Conservation (phyloP, 1,140 invertebrate genomes). For the Eufriesea mexicana region DNA sequence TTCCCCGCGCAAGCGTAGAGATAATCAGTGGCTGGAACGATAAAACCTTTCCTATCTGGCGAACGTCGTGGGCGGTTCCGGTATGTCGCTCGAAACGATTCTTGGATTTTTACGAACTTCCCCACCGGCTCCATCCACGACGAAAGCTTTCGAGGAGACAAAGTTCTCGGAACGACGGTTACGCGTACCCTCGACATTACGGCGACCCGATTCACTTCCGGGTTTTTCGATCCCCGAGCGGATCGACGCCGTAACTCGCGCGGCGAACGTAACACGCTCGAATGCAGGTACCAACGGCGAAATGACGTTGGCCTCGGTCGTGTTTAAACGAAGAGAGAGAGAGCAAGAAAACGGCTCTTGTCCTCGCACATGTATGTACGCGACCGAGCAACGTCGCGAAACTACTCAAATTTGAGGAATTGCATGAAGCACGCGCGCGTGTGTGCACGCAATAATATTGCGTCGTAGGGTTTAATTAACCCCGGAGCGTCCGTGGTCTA, state of each 20-base stretch:
- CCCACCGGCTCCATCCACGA: too few relatives aligned
- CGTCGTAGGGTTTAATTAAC: slow-evolving; percentile 57
- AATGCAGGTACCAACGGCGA: background rate
- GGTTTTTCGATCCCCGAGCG: background rate
- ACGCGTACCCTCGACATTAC: background rate
- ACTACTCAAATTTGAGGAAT: slow-evolving; percentile 49
- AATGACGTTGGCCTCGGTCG: background rate
- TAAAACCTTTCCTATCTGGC: background rate
- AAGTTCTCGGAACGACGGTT: background rate
- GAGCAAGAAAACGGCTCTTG: background rate
- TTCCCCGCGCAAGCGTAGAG: background rate
- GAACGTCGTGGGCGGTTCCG: background rate
- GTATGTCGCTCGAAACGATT: background rate
- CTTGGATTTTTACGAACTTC: too few relatives aligned
- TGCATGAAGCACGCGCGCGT: background rate
- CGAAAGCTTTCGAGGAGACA: too few relatives aligned
- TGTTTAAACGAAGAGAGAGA: slow-evolving; percentile 10
- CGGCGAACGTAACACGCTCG: background rate
- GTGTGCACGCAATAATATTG: slow-evolving; percentile 24
- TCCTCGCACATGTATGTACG: background rate
- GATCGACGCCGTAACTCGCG: background rate
- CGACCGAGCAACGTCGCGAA: background rate
- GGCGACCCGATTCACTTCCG: background rate
- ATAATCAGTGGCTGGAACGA: background rate
- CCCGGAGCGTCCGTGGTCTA: slow-evolving; percentile 34